Evolutionary conservation across 2,113 vertebrate species (phyloP).

Genomic region (Muscicapa adusta): DNA sequence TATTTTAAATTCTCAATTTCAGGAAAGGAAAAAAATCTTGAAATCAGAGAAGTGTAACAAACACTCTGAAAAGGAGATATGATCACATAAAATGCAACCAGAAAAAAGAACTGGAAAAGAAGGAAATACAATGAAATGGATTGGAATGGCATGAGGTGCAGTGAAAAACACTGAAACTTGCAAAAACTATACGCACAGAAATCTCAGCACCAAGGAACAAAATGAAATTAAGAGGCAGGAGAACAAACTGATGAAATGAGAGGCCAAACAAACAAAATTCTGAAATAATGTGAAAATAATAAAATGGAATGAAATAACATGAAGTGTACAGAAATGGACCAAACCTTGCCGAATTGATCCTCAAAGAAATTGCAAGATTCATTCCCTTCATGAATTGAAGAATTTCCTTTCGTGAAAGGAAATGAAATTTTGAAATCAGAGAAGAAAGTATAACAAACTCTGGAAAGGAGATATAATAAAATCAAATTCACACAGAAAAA

Average conservation of each 20-base stretch:
- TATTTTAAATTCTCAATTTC: not conserved
- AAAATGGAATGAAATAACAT: not conserved
- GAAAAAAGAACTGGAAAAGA: not conserved
- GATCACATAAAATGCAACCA: not conserved
- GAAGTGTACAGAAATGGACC: not conserved
- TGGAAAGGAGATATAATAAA: not conserved
- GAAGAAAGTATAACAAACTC: not conserved
- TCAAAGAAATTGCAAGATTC: not conserved
- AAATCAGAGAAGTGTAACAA: not conserved
- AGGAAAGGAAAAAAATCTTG: not conserved
- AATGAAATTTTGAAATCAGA: not conserved
- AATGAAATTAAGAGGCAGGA: not conserved
- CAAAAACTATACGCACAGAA: not conserved
- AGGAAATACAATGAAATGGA: not conserved
- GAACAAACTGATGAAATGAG: not conserved
- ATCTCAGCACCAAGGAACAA: not conserved
- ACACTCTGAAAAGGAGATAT: not conserved
- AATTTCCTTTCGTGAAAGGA: not conserved
- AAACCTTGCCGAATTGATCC: accelerated
- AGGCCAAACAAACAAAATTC: not conserved
- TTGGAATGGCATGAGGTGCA: not conserved
- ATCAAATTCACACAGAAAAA: not conserved
- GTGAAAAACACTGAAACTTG: not conserved
- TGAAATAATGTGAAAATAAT: not conserved
- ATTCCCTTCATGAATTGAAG: not conserved